Base-by-base conservation (phyloP, 1,140 invertebrate species). In the Latrodectus geometricus region DNA sequence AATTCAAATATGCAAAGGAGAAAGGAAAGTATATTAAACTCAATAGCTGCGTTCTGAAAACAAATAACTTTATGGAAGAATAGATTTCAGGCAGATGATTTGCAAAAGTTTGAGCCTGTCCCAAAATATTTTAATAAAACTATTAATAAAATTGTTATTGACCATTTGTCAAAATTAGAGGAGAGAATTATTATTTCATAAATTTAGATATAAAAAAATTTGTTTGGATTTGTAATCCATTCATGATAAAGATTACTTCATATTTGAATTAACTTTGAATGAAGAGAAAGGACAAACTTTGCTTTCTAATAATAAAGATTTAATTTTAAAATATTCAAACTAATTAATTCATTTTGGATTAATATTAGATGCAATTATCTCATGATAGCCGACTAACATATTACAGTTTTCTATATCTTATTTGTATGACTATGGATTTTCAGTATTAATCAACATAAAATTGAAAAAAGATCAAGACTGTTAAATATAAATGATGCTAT, bases 1-100 rank as follows among this genome's bases (percentile, higher is more conserved):
- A 80, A 80, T 80, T 65, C 78, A 66, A 66, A 21, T 80, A 80
- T 80, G 68, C 54, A 80, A 80, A n/a, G 69, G 23, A 8, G 54
- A 56, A 56, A 56, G 14, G 14, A 56, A 56, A 56, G 14, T 56
- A 14, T 56, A 56, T 56, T 56, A 56, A 56, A 56, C 54, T 56
- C 54, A 56, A 56, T 14, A 56, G 54, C 8, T 56, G 54, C 8
- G 14, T 56, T 56, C 54, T 14, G 14, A 56, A 56, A 56, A 56
- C 54, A 56, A 56, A 56, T 56, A 56, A 56, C 54, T 56, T 56
- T 56, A 56, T 76, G 74, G 74, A 76, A 76, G 9, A 76, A 76
- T 52, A 76, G 21, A 76, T 9, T 20, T 21, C 74, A 76, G 35
- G 74, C 54, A 76, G 74, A 20, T 20, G 21, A 48, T 76, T 76